Evolutionary conservation across 2,797 vertebrate species (phyloP), one percentile per base, ranked within the genome.

Genomic region (Enteromius fasciolatus): DNA sequence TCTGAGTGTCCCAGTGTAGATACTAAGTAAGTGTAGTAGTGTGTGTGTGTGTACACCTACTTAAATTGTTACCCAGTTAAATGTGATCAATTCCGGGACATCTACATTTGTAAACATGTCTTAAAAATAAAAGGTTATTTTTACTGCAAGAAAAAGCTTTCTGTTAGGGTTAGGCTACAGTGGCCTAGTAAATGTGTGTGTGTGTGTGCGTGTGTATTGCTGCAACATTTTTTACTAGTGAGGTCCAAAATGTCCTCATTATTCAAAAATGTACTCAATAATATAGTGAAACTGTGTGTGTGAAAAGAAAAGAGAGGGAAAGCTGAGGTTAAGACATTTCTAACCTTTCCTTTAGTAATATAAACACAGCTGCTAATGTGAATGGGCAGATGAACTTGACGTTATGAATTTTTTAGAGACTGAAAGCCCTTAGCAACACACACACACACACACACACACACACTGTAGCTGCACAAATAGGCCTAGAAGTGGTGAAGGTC

Each of bases 311-410:
- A 50, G 20, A 70, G 36, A 63, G 25, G 46, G 69, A 77, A 57
- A 23, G 15, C 64, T 18, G 33, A 66, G 54, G 67, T 52, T 54
- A 82, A 82, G 64, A 39, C 78, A 66, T 76, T 68, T 48, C 25
- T 84, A 77, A 69, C 66, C 36, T 59, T 39, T 76, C 48, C 54
- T 70, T 76, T 63, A 59, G 66, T 80, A 85, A 73, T 80, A 73
- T 80, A 87, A 84, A 85, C 86, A 85, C 80, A 85, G 77, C 83
- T 87, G 83, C 50, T 72, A 66, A 83, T 87, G 72, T 83, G 72
- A 44, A 76, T 70, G 44, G 46, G 57, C 73, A 80, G 80, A 84
- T 80, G 61, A 78, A 73, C 70, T 83, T 75, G 78, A 70, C 76
- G 66, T 66, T 57, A 61, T 72, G 48, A 74, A 61, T 61, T 66